Evolutionary conservation across 1,140 invertebrate species (phyloP).

Genomic region (Lordiphosa clarofinis): DNA sequence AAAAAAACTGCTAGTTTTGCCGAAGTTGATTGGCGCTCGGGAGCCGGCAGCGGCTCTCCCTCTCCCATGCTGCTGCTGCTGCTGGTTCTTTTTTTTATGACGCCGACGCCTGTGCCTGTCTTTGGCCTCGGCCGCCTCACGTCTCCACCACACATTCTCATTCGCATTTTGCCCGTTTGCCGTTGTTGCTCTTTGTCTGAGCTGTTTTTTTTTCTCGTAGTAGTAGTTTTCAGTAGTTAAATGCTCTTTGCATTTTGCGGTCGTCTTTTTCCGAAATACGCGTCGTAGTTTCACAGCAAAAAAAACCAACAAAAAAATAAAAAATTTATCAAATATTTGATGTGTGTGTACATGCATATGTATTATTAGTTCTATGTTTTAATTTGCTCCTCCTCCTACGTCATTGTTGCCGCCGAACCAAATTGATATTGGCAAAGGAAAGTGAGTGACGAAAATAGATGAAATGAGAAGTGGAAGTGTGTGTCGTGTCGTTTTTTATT

Average conservation of each 20-base stretch:
- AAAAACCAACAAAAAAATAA: slow-evolving; percentile 22
- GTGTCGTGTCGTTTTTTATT: slow-evolving; percentile 19
- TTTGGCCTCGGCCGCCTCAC: too few relatives aligned
- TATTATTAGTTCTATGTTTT: slow-evolving; percentile 2
- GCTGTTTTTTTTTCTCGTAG: slow-evolving; percentile 25
- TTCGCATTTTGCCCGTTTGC: slow-evolving; percentile 18
- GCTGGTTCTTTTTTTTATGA: not conserved
- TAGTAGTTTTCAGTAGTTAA: slow-evolving; percentile 54
- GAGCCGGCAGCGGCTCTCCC: too few relatives aligned
- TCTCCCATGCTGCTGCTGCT: too few relatives aligned
- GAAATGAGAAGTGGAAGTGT: slow-evolving; percentile 12
- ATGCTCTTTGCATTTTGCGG: slow-evolving; percentile 72
- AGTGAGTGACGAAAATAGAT: slow-evolving; percentile 15
- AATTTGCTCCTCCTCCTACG: slow-evolving; percentile 3
- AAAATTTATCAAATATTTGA: slow-evolving; percentile 9
- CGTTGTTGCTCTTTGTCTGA: slow-evolving; percentile 35
- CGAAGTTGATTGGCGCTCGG: too few relatives aligned
- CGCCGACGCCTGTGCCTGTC: not conserved
- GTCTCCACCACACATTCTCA: slow-evolving; percentile 20
- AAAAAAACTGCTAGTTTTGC: too few relatives aligned
- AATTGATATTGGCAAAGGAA: slow-evolving; percentile 9
- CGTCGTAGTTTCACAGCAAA: slow-evolving; percentile 55
- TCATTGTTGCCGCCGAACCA: slow-evolving; percentile 1
- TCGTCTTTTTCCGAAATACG: slow-evolving; percentile 70
- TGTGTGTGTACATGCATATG: slow-evolving; percentile 2